Base-by-base conservation (phyloP, 2,797 vertebrate genomes). In the Ateles fusciceps region DNA sequence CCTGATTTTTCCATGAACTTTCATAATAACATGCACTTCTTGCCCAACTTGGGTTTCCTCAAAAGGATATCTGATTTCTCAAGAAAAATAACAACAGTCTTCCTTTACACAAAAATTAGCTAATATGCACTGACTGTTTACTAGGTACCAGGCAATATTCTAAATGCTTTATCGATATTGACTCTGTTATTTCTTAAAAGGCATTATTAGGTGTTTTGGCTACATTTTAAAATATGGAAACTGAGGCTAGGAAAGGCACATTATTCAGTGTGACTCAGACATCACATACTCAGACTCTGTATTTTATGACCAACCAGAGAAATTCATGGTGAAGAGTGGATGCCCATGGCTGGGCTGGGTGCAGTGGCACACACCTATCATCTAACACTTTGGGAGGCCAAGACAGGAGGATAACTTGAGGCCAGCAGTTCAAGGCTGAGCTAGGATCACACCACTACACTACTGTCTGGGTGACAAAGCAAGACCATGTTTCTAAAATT, bases 261-360 rank as follows among this genome's bases (percentile, higher is more conserved):
- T 55, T 42, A 15, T 21, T 28, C 2, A 0, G 1, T 6, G 24
- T 28, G 15, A 26, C 24, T 24, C 61, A 39, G 33, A 33, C 0
- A 15, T 46, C n/a, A 10, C 3, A 5, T 10, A 30, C 19, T 72
- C 42, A 30, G 46, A 1, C 14, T 12, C 19, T n/a, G 15, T 13
- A 0, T 42, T 19, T 19, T 8, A 14, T 19, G 4, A 2, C 13
- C 6, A 1, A 1, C 10, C 26, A 14, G 4, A 68, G 26, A 72
- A 2, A 26, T 13, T 30, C 10, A 4, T 4, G 10, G 1, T n/a
- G 57, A 42, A 1, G 0, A 7, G 6, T 46, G 52, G 52, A 21
- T 55, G 22, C 52, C 61, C 61, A n/a, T 19, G 61, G 33, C 15
- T 68, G 61, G 61, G 61, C 33, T n/a, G 15, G 33, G 33, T 68